Conservation (phyloP, 2,888 invertebrate genomes). For the Callyntrura guangdongensis region DNA sequence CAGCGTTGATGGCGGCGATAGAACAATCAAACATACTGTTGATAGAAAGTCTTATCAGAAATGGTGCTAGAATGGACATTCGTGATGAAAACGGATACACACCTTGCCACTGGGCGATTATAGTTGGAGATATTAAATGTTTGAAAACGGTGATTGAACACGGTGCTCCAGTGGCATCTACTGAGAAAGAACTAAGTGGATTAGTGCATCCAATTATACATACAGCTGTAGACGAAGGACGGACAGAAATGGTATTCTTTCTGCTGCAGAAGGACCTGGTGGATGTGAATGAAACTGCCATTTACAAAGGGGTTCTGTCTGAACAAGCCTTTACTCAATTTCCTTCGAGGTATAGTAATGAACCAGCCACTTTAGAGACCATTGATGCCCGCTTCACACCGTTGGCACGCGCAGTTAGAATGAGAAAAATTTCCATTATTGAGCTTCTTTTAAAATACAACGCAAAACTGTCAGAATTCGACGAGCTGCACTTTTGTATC, state of each 20-base stretch:
- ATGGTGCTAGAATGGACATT: constrained; percentile 52
- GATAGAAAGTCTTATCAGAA: constrained; percentile 9
- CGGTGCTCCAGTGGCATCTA: constrained; percentile 33
- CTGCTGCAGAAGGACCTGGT: constrained; percentile 8
- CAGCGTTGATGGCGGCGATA: constrained; percentile 59
- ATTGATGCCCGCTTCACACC: constrained; percentile 41
- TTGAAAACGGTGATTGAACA: constrained; percentile 3
- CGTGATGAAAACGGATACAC: constrained; percentile 42
- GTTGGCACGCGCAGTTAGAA: constrained; percentile 59
- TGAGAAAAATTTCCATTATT: constrained; percentile 59
- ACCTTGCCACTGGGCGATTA: constrained; percentile 64
- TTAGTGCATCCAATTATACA: constrained; percentile 47
- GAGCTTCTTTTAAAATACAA: constrained; percentile 33
- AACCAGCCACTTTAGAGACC: neutral
- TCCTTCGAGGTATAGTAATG: constrained; percentile 45
- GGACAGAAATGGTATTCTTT: constrained; percentile 42
- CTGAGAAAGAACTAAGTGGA: neutral
- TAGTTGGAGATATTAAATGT: constrained; percentile 48
- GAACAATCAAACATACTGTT: constrained; percentile 49
- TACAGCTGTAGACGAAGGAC: constrained; percentile 65
- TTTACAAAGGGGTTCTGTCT: constrained; percentile 41
- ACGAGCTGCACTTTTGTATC: constrained; percentile 64
- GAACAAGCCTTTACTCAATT: constrained; percentile 36
- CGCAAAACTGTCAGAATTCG: constrained; percentile 14
- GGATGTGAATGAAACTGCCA: constrained; percentile 37